These are phyloP conservation scores for Tragelaphus imberbis DNA, from an alignment of 2,113 vertebrate genomes.

Conservation along the genomic window DNA sequence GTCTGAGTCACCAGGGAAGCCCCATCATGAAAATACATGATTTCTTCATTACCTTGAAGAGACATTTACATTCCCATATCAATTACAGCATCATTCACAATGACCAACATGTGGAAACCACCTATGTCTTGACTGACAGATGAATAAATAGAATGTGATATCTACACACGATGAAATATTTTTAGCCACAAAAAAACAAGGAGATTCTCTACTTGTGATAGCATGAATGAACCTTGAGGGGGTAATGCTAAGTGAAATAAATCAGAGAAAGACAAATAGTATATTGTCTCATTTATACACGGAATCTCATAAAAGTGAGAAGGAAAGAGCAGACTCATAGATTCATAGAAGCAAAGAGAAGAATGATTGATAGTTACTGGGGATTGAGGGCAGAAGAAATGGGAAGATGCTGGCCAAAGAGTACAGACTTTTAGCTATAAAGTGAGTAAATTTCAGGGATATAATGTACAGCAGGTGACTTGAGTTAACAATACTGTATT, in stretches of 20 bases:
- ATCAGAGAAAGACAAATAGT: background rate
- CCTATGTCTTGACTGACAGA: background rate
- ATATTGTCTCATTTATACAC: background rate
- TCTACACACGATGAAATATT: background rate
- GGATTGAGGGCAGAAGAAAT: background rate
- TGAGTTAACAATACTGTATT: background rate
- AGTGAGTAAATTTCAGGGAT: background rate
- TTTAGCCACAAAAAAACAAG: background rate
- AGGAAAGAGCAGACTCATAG: background rate
- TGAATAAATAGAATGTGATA: background rate
- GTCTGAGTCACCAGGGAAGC: background rate
- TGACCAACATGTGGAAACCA: background rate
- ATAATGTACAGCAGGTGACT: background rate
- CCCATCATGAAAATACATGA: background rate
- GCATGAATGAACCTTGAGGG: background rate
- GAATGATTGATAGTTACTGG: background rate
- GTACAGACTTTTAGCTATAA: background rate
- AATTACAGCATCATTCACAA: background rate
- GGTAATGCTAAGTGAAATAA: background rate
- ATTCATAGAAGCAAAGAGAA: background rate
- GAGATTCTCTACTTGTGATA: background rate
- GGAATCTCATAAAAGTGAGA: background rate
- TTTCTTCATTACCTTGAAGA: background rate
- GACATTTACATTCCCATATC: background rate
- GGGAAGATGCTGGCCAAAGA: background rate